Base-by-base conservation (phyloP, 1,140 invertebrate species). In the Augochlora pura region DNA sequence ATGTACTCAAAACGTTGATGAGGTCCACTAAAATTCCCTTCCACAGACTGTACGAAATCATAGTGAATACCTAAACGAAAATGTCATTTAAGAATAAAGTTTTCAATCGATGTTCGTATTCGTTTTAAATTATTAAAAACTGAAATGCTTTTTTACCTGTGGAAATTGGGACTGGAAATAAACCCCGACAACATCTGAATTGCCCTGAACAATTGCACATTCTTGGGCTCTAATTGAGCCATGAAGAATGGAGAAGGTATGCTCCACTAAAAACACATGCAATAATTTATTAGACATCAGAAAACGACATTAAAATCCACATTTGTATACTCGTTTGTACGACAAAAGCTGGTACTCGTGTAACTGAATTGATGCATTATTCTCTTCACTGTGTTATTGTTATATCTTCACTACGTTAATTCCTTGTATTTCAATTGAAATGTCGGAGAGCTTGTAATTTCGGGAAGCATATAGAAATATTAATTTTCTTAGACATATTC, bases 1-100 rank as follows among this genome's bases (percentile, higher is more conserved):
- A 95, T 0, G 94, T 94, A 54, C 94, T 93, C 25, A 95, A 91
- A 23, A 95, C 89, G 72, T 95, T 94, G 9, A 94, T 87, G 63
- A 94, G 90, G 87, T 94, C 93, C 49, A 94, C 88, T 16, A 91
- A 2, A 23, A 93, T 73, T 49, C 91, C 93, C 77, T 92, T 93
- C 91, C 92, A 92, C 0, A 91, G 46, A 25, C 83, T 84, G 80
- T 91, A 94, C 8, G 86, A 60, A 0, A 85, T 85, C 60, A 76
- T 84, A 0, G 88, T 82, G 73, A 94, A 94, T 49, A 94, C 86
- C 90, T 94, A 6, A 9, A 32, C n/a, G 21, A 73, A 78, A 10
- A 14, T 18, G 16, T 27, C 16, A 27, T 2, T 16, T 9, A 32
- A n/a, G 62, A 60, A 6, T 23, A 42, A 18, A 0, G 0, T 42